Percentiles rank a stretch among this genome's conserved stretches.
These are phyloP conservation scores for Dascillus cervinus DNA, from an alignment of 2,888 invertebrate genomes.

Conservation along the genomic window DNA sequence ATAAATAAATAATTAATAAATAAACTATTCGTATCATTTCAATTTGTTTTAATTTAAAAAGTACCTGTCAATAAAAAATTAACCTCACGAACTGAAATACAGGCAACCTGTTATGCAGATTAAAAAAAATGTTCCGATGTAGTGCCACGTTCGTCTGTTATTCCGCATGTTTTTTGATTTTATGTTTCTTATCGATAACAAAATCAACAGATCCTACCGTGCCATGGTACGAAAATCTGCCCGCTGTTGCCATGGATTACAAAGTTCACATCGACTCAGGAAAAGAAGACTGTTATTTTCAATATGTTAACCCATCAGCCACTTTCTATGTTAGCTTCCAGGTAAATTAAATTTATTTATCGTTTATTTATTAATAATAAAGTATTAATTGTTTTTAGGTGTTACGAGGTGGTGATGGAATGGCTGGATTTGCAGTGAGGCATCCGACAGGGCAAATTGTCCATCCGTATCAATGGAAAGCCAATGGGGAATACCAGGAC, in stretches of 20 bases:
- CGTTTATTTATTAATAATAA: not conserved
- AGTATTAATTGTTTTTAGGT: slow-evolving; percentile 51
- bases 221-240: slow-evolving; percentile 80
- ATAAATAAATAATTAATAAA: no score
- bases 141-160: slow-evolving; percentile 12
- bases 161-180: slow-evolving; percentile 6
- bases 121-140: slow-evolving; percentile 3
- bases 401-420: slow-evolving; percentile 86
- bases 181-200: slow-evolving; percentile 5
- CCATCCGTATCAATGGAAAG: slow-evolving; percentile 84
- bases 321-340: slow-evolving; percentile 92
- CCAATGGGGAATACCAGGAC: slow-evolving; percentile 85
- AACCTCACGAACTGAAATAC: slow-evolving; percentile 5
- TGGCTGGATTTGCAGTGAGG: slow-evolving; percentile 86
- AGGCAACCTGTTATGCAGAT: slow-evolving; percentile 12
- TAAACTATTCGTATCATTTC: no score
- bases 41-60: no score
- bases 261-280: slow-evolving; percentile 94
- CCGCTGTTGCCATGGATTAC: slow-evolving; percentile 93
- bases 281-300: slow-evolving; percentile 91
- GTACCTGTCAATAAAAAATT: not conserved
- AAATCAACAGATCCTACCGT: slow-evolving; percentile 40
- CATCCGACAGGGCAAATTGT: slow-evolving; percentile 79
- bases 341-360: slow-evolving; percentile 45
- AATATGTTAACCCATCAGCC: slow-evolving; percentile 86